These are phyloP conservation scores for Xylota sylvarum DNA, from an alignment of 2,888 invertebrate species.

Conservation along the genomic window DNA sequence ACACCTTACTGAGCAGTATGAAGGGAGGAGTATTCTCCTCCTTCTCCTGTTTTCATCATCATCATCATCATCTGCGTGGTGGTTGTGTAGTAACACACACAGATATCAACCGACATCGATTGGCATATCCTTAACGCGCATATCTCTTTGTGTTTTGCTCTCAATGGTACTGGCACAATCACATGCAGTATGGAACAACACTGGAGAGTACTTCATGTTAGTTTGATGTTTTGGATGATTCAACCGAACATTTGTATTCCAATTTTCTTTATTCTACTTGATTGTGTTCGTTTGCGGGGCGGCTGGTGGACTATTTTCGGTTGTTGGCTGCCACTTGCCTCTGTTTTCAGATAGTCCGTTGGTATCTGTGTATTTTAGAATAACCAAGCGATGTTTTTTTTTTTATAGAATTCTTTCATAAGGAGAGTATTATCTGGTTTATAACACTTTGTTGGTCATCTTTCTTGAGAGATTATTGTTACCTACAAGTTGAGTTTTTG, in stretches of 20 bases:
- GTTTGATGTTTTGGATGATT: conserved; percentile 62
- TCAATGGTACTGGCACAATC: conserved; percentile 63
- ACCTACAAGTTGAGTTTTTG: too few relatives aligned
- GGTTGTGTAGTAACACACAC: conserved; percentile 66
- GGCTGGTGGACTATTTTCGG: conserved; percentile 8
- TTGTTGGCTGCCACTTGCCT: conserved; percentile 34
- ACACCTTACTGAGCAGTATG: conserved; percentile 50
- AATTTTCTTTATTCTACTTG: conserved; percentile 53
- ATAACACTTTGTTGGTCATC: too few relatives aligned
- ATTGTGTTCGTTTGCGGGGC: conserved; percentile 43
- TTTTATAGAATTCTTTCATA: background rate
- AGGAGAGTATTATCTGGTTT: background rate
- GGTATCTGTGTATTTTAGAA: conserved; percentile 23
- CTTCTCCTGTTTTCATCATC: conserved; percentile 25
- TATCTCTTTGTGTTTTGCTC: conserved; percentile 75
- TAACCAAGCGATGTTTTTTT: conserved; percentile 1
- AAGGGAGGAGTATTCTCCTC: conserved; percentile 63
- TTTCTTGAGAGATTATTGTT: too few relatives aligned
- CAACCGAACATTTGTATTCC: conserved; percentile 58
- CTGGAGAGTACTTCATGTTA: conserved; percentile 55
- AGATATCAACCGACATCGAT: conserved; percentile 70
- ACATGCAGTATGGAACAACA: conserved; percentile 52
- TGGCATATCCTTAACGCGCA: conserved; percentile 77
- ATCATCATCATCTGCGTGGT: conserved; percentile 57
- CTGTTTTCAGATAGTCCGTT: conserved; percentile 27